Evolutionary conservation across 1,140 invertebrate genomes (phyloP).

Genomic region (Frieseomelitta varia): DNA sequence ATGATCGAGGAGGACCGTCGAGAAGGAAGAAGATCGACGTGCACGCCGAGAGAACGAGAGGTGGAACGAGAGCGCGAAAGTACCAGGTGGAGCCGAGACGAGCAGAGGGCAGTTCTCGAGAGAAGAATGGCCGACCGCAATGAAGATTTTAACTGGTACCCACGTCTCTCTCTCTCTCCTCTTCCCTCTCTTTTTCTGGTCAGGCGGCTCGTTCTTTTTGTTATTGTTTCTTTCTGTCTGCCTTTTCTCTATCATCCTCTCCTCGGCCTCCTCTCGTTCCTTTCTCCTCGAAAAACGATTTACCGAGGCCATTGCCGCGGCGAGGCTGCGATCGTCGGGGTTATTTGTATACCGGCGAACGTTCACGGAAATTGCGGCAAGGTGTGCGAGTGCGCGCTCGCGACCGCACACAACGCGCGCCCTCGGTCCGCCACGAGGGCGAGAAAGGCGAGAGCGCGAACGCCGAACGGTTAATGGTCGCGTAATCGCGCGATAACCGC

Average conservation of each 20-base stretch:
- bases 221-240: constrained; percentile 57
- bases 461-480: background rate
- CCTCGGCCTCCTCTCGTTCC: background rate
- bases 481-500: constrained; percentile 49
- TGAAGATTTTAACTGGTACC: constrained; percentile 80
- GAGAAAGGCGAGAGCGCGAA: background rate
- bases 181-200: constrained; percentile 1
- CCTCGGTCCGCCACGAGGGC: background rate
- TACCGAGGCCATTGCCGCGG: constrained; percentile 62
- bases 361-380: constrained; percentile 43
- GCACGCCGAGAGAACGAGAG: constrained; percentile 33
- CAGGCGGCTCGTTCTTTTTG: constrained; percentile 55
- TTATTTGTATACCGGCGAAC: constrained; percentile 42
- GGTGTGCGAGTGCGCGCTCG: constrained; percentile 13
- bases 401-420: background rate
- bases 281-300: constrained; percentile 59
- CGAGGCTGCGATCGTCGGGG: constrained; percentile 20
- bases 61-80: constrained; percentile 46
- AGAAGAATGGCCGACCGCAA: constrained; percentile 79
- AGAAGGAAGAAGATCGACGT: constrained; percentile 18
- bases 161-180: constrained; percentile 50
- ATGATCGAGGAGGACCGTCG: constrained; percentile 54
- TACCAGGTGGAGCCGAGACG: constrained; percentile 58
- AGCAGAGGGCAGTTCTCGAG: constrained; percentile 45
- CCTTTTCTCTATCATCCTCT: constrained; percentile 22